Evolutionary conservation across 2,888 invertebrate species (phyloP), one percentile per base, ranked within the genome.

Genomic region (Trichogramma evanescens): DNA sequence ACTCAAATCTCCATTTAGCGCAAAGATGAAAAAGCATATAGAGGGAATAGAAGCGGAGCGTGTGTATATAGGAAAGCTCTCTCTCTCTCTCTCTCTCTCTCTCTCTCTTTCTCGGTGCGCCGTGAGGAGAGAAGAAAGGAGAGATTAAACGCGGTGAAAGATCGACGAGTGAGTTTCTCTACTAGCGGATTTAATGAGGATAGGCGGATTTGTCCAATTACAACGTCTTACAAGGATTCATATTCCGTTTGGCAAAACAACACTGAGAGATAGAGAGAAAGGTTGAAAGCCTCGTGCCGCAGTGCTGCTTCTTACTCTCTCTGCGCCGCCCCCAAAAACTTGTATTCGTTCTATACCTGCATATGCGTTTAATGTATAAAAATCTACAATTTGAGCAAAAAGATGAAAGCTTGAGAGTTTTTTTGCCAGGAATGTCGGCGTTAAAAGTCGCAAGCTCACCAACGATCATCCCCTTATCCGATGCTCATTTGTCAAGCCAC

Each of bases 141-240:
- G 50, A 51, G 26, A 26, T 26, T 26, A 26, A 26, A 10, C 10
- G 57, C 39, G 4, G 45, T 8, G 2, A 48, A 53, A 13, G 49
- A 56, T 41, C 53, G 60, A 56, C 13, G 62, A 58, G 62, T 42
- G 60, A 68, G 70, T 69, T 66, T 68, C 70, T 67, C 66, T 26
- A 26, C 26, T 26, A 64, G 62, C 62, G 71, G 76, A 76, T 76
- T 77, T 78, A 78, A 78, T 77, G 77, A 77, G 77, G 77, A 77
- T 78, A 78, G 77, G 77, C 76, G 77, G 77, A 78, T 78, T 78
- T 78, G 77, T 78, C 77, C 77, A 78, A 78, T 78, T 78, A 78
- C 77, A 78, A 77, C 76, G 77, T 76, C 77, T 77, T 76, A 76
- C 74, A 76, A 75, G 74, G 76, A 76, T 77, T 75, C 74, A 71